phyloP scores from a whole-genome alignment of 2,888 invertebrate species.

The Priocnemis perturbator region DNA sequence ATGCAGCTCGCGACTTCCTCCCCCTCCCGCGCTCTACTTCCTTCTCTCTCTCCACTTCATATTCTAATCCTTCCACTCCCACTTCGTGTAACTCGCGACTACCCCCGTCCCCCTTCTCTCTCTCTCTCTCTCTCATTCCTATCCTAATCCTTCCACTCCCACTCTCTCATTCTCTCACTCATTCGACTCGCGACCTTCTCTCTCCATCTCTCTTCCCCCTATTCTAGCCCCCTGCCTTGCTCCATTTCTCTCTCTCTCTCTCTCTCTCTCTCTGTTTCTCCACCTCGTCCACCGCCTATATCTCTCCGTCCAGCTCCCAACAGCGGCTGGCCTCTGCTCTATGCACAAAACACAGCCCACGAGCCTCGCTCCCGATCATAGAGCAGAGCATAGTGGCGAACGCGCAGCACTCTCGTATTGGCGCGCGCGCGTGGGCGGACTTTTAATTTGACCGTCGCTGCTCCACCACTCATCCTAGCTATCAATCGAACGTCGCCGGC shows the following conservation, averaged over 20 bases:
- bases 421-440: conserved; percentile 43
- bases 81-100: too few relatives aligned
- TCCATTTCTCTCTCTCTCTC: conserved; percentile 6
- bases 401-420: conserved; percentile 36
- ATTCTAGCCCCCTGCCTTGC: conserved; percentile 6
- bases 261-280: conserved; percentile 20
- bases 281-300: conserved; percentile 32
- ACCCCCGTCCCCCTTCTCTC: background rate
- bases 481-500: too few relatives aligned
- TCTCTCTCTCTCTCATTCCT: conserved; percentile 4
- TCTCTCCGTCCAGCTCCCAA: conserved; percentile 26
- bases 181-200: conserved; percentile 17
- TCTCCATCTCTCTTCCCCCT: conserved; percentile 8
- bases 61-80: background rate
- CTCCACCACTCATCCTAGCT: background rate
- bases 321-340: conserved; percentile 48
- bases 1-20: too few relatives aligned
- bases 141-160: too few relatives aligned
- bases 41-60: conserved; percentile 1
- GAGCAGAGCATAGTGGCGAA: conserved; percentile 58
- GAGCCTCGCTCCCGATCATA: conserved; percentile 66
- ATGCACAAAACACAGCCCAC: conserved; percentile 64
- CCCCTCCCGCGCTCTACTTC: too few relatives aligned
- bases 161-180: background rate
- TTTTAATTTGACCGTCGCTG: conserved; percentile 45